Percentiles rank a stretch among this genome's conserved stretches.
phyloP scores from a whole-genome alignment of 2,797 vertebrate genomes.

The Sardinella longiceps region DNA sequence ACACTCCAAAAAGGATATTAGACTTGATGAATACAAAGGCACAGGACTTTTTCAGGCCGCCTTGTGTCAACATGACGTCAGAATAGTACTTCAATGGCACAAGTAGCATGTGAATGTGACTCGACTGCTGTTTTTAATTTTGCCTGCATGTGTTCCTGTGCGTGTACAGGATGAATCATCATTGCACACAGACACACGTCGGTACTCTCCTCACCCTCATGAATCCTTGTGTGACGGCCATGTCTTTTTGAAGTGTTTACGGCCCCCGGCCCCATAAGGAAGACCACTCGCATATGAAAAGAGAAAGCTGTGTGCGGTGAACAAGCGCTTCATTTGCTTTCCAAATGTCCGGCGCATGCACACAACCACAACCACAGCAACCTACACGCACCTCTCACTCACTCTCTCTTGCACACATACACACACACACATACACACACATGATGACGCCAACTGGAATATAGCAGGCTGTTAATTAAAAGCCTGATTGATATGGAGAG shows the following conservation, averaged over 20 bases:
- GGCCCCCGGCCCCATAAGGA: neutral
- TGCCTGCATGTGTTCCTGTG: neutral
- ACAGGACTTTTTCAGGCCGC: neutral
- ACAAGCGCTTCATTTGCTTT: slow-evolving; percentile 74
- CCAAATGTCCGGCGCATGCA: slow-evolving; percentile 64
- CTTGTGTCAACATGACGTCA: slow-evolving; percentile 12
- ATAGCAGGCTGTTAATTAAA: slow-evolving; percentile 85
- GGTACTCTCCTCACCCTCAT: neutral
- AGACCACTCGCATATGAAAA: slow-evolving; percentile 22
- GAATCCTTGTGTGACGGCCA: neutral
- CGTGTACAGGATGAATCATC: slow-evolving; percentile 9
- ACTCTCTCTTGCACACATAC: neutral
- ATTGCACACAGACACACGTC: neutral
- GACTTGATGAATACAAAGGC: neutral
- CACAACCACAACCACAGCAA: slow-evolving; percentile 21
- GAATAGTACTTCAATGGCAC: neutral
- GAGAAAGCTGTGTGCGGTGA: neutral
- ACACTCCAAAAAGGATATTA: neutral
- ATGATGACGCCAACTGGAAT: slow-evolving; percentile 70
- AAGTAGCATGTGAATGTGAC: neutral
- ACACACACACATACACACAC: neutral
- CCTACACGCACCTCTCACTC: slow-evolving; percentile 54
- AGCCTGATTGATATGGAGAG: slow-evolving; percentile 83
- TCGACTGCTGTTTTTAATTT: neutral
- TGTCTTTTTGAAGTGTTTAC: slow-evolving; percentile 21